phyloP scores from a whole-genome alignment of 2,113 vertebrate species.

The Corythaixoides concolor region DNA sequence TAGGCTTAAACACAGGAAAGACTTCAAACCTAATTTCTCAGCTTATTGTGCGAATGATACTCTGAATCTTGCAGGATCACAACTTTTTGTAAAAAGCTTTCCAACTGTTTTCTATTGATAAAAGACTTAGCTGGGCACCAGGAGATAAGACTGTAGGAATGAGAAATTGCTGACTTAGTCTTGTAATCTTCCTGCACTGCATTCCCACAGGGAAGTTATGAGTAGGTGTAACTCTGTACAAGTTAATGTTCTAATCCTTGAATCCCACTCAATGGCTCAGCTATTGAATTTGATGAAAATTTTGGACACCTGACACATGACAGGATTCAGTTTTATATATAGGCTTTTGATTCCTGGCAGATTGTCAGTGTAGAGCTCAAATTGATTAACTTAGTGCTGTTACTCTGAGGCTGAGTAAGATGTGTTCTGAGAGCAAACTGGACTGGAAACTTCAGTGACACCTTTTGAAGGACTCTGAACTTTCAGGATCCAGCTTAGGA shows the following conservation, averaged over 20 bases:
- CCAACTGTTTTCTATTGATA: slow-evolving; percentile 50
- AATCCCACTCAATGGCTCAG: neutral
- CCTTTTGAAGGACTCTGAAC: slow-evolving; percentile 5
- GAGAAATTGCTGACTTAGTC: slow-evolving; percentile 32
- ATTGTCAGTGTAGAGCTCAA: neutral
- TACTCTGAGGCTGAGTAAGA: neutral
- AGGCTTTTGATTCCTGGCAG: neutral
- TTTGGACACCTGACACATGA: neutral
- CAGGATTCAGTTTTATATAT: neutral
- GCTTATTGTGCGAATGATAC: slow-evolving; percentile 14
- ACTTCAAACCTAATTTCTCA: slow-evolving; percentile 35
- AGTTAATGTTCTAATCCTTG: neutral
- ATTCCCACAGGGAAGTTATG: slow-evolving; percentile 9
- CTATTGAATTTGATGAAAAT: neutral
- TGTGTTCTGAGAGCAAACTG: neutral
- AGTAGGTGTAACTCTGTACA: slow-evolving; percentile 20
- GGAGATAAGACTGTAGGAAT: neutral
- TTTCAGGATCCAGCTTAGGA: neutral
- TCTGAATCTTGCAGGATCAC: slow-evolving; percentile 42
- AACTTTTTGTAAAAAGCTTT: slow-evolving; percentile 25
- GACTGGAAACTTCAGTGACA: neutral
- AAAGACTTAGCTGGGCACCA: slow-evolving; percentile 40
- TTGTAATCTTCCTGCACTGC: neutral
- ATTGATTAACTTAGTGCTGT: neutral
- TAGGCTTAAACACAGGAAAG: slow-evolving; percentile 24